Conservation (phyloP, 2,797 vertebrate genomes). For the Macrochelys suwanniensis region DNA sequence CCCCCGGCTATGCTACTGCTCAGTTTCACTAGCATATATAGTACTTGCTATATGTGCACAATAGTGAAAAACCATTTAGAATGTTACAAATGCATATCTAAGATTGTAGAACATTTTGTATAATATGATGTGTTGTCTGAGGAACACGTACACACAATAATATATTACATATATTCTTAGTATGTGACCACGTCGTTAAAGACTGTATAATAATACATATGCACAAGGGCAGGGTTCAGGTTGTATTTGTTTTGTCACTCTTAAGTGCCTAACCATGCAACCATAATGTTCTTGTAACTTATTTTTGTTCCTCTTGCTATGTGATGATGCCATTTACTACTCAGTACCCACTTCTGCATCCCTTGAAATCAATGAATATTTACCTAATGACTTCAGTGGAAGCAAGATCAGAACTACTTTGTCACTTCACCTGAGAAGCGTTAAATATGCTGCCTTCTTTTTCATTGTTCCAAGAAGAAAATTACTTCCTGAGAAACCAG, state of each 20-base stretch:
- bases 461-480: background rate
- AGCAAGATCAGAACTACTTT: background rate
- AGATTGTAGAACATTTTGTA: background rate
- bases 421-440: background rate
- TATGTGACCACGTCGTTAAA: background rate
- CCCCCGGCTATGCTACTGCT: background rate
- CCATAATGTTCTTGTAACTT: background rate
- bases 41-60: background rate
- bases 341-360: background rate
- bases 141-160: background rate
- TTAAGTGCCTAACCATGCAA: background rate
- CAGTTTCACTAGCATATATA: conserved; percentile 11
- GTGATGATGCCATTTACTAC: background rate
- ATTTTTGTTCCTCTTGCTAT: background rate
- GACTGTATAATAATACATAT: background rate
- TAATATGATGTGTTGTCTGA: background rate
- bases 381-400: background rate
- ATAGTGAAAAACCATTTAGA: conserved; percentile 17
- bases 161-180: background rate
- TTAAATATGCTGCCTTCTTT: background rate
- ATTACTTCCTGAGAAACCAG: background rate
- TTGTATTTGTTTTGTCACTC: background rate
- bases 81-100: background rate
- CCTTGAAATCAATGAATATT: background rate
- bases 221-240: rapidly evolving